A percentile compares a stretch with the other conserved stretches of the same genome.
Conservation (phyloP, 2,797 vertebrate genomes). For the Eutrigla gurnardus region DNA sequence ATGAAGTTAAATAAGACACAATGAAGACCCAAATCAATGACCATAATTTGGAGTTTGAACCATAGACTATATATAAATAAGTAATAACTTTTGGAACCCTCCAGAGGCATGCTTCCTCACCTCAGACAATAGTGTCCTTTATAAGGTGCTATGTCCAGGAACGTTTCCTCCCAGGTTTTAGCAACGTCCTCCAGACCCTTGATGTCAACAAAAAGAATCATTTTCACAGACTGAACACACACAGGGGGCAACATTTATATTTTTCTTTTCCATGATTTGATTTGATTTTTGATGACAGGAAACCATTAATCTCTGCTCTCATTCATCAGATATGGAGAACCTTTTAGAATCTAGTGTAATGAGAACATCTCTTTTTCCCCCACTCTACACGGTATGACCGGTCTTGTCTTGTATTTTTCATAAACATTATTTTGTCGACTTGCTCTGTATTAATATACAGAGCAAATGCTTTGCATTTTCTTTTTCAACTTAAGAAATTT, state of each 20-base stretch:
- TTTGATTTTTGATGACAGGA: background rate
- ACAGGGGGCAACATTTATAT: background rate
- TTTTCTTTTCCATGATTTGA: background rate
- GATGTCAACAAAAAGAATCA: conserved; percentile 34
- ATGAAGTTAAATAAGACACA: background rate
- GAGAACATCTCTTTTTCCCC: background rate
- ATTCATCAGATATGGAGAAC: background rate
- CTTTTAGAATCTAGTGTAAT: background rate
- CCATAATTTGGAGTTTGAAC: background rate
- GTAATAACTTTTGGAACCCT: background rate
- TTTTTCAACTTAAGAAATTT: too few relatives aligned
- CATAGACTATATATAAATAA: background rate
- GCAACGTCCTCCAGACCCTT: conserved; percentile 87
- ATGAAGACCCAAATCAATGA: conserved; percentile 2
- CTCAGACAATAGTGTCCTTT: conserved; percentile 88
- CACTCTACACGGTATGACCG: background rate
- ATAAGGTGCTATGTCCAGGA: conserved; percentile 86
- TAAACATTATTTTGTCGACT: background rate
- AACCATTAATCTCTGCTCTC: background rate
- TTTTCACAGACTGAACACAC: conserved; percentile 4
- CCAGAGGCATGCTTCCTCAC: conserved; percentile 68
- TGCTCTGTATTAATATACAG: too few relatives aligned
- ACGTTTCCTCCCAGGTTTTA: conserved; percentile 85
- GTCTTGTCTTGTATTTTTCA: background rate
- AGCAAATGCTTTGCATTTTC: too few relatives aligned